Evolutionary conservation across 1,140 invertebrate genomes (phyloP).

Genomic region (Laodelphax striatellus): DNA sequence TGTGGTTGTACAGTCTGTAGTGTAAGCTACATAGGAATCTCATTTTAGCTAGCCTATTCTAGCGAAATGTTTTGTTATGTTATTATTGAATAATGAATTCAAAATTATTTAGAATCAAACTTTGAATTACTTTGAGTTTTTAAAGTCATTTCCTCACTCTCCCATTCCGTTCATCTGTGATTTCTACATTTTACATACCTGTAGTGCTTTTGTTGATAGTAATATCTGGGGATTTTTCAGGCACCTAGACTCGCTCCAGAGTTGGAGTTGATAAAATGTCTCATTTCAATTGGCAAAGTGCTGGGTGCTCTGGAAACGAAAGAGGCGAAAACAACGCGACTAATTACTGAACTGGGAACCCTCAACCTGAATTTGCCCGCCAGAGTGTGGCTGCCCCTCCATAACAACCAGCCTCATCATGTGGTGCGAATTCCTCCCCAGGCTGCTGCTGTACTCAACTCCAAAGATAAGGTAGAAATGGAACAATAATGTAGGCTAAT

Average conservation of each 20-base stretch:
- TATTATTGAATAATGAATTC: too few species aligned
- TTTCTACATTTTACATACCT: too few species aligned
- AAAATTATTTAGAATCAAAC: too few species aligned
- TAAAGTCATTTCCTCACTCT: too few species aligned
- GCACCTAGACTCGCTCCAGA: slow-evolving; percentile 73
- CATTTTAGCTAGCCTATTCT: too few species aligned
- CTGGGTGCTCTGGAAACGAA: slow-evolving; percentile 85
- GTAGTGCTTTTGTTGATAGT: too few species aligned
- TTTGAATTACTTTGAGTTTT: too few species aligned
- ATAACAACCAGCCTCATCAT: slow-evolving; percentile 58
- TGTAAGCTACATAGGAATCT: too few species aligned
- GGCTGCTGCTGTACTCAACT: slow-evolving; percentile 93
- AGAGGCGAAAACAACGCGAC: slow-evolving; percentile 78
- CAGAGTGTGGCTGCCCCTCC: slow-evolving; percentile 90
- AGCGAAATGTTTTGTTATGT: too few species aligned
- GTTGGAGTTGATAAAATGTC: slow-evolving; percentile 73
- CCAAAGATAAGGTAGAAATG: slow-evolving; percentile 95
- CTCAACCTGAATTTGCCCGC: slow-evolving; percentile 95
- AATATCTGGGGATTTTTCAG: slow-evolving; percentile 31
- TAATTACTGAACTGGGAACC: slow-evolving; percentile 83
- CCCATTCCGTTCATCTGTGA: too few species aligned
- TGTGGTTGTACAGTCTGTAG: too few species aligned
- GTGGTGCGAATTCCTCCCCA: slow-evolving; percentile 88
- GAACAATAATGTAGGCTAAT: too few species aligned
- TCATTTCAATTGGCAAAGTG: slow-evolving; percentile 84